phyloP scores from a whole-genome alignment of 1,140 invertebrate genomes.

The Tetragonula clypearis region DNA sequence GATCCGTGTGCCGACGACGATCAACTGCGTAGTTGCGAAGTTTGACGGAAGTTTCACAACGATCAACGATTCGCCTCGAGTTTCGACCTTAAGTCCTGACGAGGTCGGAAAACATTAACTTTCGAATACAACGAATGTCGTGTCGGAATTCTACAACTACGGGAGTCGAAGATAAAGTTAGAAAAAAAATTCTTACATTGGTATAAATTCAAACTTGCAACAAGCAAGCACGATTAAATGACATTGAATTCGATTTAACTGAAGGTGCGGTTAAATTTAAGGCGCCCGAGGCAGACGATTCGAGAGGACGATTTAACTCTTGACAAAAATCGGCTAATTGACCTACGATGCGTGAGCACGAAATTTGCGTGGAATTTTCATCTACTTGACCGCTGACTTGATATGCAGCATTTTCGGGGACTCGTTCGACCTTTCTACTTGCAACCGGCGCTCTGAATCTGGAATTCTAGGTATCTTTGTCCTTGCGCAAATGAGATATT shows the following conservation, averaged over 20 bases:
- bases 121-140: background rate
- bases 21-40: background rate
- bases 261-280: background rate
- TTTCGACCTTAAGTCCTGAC: background rate
- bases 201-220: background rate
- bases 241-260: background rate
- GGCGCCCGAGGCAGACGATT: background rate
- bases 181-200: background rate
- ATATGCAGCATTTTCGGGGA: background rate
- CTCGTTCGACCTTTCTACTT: background rate
- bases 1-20: background rate
- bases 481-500: background rate
- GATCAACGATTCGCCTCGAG: background rate
- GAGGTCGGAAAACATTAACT: background rate
- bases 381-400: background rate
- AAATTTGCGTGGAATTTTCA: background rate
- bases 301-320: background rate
- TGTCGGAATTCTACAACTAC: background rate
- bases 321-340: background rate
- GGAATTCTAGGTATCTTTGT: background rate
- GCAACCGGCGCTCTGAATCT: background rate
- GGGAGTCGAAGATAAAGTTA: background rate
- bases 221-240: background rate
- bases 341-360: background rate
- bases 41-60: background rate